phyloP scores from a whole-genome alignment of 1,140 invertebrate species.

The Kradibia gibbosae region DNA sequence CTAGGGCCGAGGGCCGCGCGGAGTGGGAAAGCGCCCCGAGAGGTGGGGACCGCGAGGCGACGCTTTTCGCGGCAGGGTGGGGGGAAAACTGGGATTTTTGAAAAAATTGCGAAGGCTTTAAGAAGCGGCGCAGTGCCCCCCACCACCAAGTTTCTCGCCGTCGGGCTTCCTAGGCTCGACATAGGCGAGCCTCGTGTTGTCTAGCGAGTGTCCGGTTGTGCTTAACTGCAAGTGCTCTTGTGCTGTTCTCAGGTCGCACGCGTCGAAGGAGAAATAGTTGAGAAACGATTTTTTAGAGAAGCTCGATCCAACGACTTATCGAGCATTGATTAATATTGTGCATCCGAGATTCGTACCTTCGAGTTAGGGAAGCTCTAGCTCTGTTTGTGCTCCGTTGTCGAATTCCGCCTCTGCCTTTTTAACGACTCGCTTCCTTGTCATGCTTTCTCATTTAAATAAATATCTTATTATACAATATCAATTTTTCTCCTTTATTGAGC shows the following conservation, averaged over 20 bases:
- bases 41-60: slow-evolving; percentile 39
- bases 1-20: slow-evolving; percentile 42
- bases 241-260: not conserved
- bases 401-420: too few species aligned
- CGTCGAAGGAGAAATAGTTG: too few species aligned
- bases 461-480: too few species aligned
- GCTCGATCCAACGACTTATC: too few species aligned
- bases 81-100: slow-evolving; percentile 65
- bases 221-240: not conserved
- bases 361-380: too few species aligned
- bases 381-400: too few species aligned
- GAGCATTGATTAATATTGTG: too few species aligned
- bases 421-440: too few species aligned
- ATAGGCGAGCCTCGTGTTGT: slow-evolving; percentile 62
- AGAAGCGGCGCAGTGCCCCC: slow-evolving; percentile 68
- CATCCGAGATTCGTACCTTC: too few species aligned
- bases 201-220: slow-evolving; percentile 26
- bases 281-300: too few species aligned
- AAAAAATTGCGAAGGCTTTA: slow-evolving; percentile 73
- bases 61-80: slow-evolving; percentile 46
- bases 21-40: slow-evolving; percentile 49
- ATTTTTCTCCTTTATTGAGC: too few species aligned
- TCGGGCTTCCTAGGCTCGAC: slow-evolving; percentile 62
- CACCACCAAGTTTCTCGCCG: slow-evolving; percentile 66
- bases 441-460: too few species aligned